Base-by-base conservation (phyloP, 2,888 invertebrate genomes). In the Hyposoter didymator region DNA sequence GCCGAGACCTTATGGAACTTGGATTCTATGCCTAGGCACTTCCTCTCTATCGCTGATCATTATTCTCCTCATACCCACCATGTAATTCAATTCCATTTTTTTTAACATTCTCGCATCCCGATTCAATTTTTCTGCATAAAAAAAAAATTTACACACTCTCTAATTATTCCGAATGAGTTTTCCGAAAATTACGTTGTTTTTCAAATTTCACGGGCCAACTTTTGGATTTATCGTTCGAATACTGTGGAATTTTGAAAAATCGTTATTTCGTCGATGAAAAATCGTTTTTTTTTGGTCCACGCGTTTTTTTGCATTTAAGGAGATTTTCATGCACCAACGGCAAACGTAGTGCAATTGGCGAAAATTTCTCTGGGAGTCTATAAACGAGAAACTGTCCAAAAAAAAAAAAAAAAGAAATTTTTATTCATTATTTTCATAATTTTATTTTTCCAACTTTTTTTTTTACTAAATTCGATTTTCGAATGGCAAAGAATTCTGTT, bases 291-390 rank as follows among this genome's bases (percentile, higher is more conserved):
- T 39, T 39, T 39, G 45, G 79, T 64, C 66, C 72, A 80, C 78
- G 80, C 76, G 73, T 81, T 81, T 59, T 78, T 59, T 78, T 72
- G 73, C 78, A 81, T 67, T 64, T 64, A 49, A 49, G 62, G 67
- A 67, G 47, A 59, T 45, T 78, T 62, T 14, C 6, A 45, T 67
- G 62, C 59, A 10, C 49, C 43, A 47, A 70, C 28, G 8, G 7
- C 39, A 10, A 39, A 5, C 8, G 7, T 39, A 7, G 1, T 39
- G 7, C 39, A 39, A 39, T 39, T 8, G 10, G 2, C 10, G 1
- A 39, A 39, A 8, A 39, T 39, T 39, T 39, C 10, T 7, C 1
- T 39, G 39, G 8, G 39, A 39, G 39, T 39, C 10, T 10, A 39
- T 39, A 10, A 39, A 6, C 35, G 3, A 35, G 4, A 35, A 35